These are phyloP conservation scores for Branchellion lobata DNA, from an alignment of 2,888 invertebrate species.

Conservation along the genomic window DNA sequence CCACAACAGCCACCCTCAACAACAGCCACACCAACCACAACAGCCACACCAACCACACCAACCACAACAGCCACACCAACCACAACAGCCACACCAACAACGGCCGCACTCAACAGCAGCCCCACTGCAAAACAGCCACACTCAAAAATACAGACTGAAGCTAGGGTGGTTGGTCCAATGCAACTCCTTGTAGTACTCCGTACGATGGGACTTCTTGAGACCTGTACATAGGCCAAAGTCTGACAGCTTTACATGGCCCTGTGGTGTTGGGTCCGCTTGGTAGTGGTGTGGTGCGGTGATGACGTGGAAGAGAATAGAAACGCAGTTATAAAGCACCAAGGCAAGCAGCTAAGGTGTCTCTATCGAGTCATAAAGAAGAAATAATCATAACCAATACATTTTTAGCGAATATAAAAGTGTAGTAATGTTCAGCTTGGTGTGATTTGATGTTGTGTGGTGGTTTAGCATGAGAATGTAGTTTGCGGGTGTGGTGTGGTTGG, in stretches of 20 bases:
- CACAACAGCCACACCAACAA: no score
- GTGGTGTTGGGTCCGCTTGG: not conserved
- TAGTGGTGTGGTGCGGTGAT: not conserved
- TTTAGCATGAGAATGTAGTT: not conserved
- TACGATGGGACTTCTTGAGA: conserved; percentile 95
- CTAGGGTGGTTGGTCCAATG: conserved; percentile 75
- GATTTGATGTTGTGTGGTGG: not conserved
- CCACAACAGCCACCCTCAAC: no score
- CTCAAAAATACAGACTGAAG: conserved; percentile 74
- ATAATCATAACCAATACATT: no score
- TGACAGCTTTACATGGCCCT: conserved; percentile 93
- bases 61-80: no score
- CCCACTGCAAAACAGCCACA: no score
- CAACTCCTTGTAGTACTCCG: conserved; percentile 93
- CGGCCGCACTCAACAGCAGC: no score
- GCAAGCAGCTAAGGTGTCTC: not conserved
- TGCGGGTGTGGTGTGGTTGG: not conserved
- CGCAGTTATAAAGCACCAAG: not conserved
- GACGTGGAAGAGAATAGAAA: not conserved
- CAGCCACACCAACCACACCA: no score
- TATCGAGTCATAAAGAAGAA: not conserved
- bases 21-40: no score
- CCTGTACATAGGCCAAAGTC: conserved; percentile 99
- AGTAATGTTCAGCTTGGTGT: not conserved
- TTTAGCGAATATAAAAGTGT: no score